Conservation (phyloP, 2,113 vertebrate genomes). For the Chlamydotis undulata region DNA sequence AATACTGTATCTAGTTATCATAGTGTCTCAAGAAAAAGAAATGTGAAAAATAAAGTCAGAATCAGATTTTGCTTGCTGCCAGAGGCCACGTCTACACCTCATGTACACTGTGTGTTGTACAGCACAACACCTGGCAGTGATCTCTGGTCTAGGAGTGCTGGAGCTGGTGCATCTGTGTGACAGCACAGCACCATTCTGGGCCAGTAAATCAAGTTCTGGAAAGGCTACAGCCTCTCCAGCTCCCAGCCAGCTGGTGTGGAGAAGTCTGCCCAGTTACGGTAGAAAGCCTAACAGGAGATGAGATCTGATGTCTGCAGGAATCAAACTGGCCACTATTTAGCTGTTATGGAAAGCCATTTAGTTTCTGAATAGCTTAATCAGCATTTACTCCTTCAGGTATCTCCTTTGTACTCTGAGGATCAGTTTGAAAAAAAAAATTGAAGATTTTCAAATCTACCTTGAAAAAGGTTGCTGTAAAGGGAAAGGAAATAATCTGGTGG, state of each 20-base stretch:
- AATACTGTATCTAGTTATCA: neutral
- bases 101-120: accelerated
- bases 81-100: neutral
- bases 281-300: neutral
- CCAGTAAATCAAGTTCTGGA: neutral
- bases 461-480: neutral
- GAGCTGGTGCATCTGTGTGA: neutral
- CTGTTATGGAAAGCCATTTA: neutral
- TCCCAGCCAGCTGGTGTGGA: neutral
- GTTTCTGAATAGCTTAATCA: neutral
- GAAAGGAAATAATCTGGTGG: neutral
- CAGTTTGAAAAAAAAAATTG: neutral
- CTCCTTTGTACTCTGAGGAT: neutral
- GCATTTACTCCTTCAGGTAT: neutral
- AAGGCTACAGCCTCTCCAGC: neutral
- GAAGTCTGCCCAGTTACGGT: neutral
- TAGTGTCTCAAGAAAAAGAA: neutral
- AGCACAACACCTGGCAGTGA: neutral
- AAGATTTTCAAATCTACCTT: neutral
- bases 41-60: neutral
- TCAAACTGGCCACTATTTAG: neutral
- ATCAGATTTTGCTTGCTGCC: neutral
- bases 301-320: neutral
- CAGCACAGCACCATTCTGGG: neutral
- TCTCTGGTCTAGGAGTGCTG: neutral